A percentile compares a stretch with the other conserved stretches of the same genome.
These are phyloP conservation scores for Corythaeola cristata DNA, from an alignment of 2,113 vertebrate genomes.

Conservation along the genomic window DNA sequence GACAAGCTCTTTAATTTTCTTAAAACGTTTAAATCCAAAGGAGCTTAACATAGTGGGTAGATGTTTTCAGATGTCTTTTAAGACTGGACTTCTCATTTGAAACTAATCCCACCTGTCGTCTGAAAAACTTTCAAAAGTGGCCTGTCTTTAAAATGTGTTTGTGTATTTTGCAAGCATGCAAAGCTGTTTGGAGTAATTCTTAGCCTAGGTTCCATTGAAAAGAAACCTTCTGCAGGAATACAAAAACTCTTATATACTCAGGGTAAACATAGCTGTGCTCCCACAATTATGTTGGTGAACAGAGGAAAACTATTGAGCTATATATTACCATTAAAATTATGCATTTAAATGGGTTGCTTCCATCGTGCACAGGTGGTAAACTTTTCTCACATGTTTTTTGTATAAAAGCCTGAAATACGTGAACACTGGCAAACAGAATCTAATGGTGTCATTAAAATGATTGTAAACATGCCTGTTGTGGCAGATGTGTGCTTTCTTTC, in stretches of 20 bases:
- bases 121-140: constrained; percentile 1
- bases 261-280: background rate
- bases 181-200: background rate
- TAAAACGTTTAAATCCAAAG: constrained; percentile 33
- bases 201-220: background rate
- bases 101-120: constrained; percentile 12
- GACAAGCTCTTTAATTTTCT: background rate
- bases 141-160: background rate
- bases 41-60: background rate
- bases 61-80: constrained; percentile 40
- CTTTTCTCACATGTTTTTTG: constrained; percentile 63
- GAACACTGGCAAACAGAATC: constrained; percentile 59
- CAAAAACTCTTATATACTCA: constrained; percentile 24
- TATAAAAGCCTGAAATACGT: constrained; percentile 55
- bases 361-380: constrained; percentile 71
- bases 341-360: constrained; percentile 44
- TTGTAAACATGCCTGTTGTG: constrained; percentile 74
- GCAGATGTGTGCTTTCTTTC: constrained; percentile 72
- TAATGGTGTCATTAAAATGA: constrained; percentile 78
- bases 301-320: constrained; percentile 35
- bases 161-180: background rate
- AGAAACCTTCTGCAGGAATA: background rate
- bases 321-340: constrained; percentile 38
- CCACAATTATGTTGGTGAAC: constrained; percentile 5
- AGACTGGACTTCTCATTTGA: constrained; percentile 30